Percentiles rank a stretch among this genome's conserved stretches.
These are phyloP conservation scores for Drosophila busckii DNA, from an alignment of 1,140 invertebrate species.

Conservation along the genomic window DNA sequence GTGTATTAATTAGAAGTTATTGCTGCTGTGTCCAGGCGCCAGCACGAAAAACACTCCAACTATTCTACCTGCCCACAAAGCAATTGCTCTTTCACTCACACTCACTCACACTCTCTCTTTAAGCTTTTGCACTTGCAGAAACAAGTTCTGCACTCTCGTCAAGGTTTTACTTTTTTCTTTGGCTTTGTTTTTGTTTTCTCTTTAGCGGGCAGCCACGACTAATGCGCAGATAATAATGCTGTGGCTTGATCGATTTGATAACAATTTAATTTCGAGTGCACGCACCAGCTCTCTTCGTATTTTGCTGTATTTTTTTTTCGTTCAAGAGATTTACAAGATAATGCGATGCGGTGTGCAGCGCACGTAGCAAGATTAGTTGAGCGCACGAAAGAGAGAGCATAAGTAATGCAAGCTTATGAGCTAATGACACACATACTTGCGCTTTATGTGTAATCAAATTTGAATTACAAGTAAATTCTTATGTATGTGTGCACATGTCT, in stretches of 20 bases:
- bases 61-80: no score
- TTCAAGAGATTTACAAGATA: slow-evolving; percentile 27
- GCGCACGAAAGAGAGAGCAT: slow-evolving; percentile 1
- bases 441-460: no score
- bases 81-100: slow-evolving; percentile 9
- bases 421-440: no score
- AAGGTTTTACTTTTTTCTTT: slow-evolving; percentile 22
- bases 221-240: slow-evolving; percentile 74
- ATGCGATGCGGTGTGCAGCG: slow-evolving; percentile 54
- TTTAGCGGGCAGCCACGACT: slow-evolving; percentile 40
- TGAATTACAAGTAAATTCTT: no score
- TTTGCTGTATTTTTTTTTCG: neutral
- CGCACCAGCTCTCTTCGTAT: slow-evolving; percentile 42
- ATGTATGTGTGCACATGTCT: no score
- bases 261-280: slow-evolving; percentile 73
- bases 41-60: slow-evolving; percentile 51
- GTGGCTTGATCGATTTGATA: slow-evolving; percentile 75
- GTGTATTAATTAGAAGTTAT: slow-evolving; percentile 77
- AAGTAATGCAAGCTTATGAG: no score
- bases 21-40: slow-evolving; percentile 58
- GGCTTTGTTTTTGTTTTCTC: slow-evolving; percentile 1
- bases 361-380: slow-evolving; percentile 61
- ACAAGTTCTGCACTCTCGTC: slow-evolving; percentile 24
- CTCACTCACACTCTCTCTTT: no score
- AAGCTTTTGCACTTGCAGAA: no score